Evolutionary conservation across 2,797 vertebrate species (phyloP).

Genomic region (Philypnodon macrostomus): DNA sequence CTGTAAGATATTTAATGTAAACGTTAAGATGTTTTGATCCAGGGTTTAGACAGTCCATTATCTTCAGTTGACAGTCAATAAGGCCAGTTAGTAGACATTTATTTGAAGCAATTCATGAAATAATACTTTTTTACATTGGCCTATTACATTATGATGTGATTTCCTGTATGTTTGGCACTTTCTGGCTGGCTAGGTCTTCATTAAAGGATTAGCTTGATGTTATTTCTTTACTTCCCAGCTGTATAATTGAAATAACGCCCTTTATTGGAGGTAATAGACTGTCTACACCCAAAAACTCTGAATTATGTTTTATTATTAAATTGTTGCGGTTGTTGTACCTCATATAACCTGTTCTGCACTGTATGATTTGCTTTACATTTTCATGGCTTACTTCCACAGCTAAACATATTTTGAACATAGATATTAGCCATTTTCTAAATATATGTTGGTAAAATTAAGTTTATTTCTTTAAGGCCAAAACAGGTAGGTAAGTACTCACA

Average conservation of each 20-base stretch:
- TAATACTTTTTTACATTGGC: no score
- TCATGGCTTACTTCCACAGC: constrained; percentile 18
- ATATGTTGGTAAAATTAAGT: not conserved
- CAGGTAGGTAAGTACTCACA: constrained; percentile 58
- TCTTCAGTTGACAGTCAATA: no score
- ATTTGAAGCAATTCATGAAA: no score
- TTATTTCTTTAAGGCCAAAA: not conserved
- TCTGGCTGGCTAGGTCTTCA: no score
- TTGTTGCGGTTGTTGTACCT: not conserved
- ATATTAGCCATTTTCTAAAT: not conserved
- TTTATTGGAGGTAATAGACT: not conserved
- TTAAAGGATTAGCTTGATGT: no score
- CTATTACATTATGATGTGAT: no score
- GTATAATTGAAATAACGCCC: no score
- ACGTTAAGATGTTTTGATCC: not conserved
- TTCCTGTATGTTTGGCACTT: no score
- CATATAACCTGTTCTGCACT: not conserved
- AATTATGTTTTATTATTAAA: not conserved
- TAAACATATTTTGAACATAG: constrained; percentile 1
- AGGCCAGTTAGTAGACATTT: no score
- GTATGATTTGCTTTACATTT: constrained; percentile 5
- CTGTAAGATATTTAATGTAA: not conserved
- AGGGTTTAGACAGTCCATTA: no score
- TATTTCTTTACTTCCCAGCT: no score
- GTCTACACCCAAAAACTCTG: not conserved